Conservation (phyloP, 2,888 invertebrate genomes). For the Pterostichus madidus region DNA sequence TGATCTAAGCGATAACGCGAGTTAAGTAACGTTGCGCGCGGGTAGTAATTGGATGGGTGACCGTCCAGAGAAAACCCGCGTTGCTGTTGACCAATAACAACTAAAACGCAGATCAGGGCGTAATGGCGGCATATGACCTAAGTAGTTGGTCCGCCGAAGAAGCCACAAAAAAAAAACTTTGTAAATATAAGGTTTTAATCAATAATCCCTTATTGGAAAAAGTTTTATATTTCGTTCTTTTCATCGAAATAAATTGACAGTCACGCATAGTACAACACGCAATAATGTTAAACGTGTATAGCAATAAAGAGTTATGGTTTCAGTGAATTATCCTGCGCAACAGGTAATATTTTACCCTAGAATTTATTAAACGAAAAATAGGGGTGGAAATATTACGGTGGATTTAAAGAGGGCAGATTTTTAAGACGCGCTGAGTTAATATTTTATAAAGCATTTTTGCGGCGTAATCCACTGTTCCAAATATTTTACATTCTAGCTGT, state of each 20-base stretch:
- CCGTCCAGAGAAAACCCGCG: too few species aligned
- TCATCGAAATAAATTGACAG: conserved; percentile 22
- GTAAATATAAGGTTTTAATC: conserved; percentile 29
- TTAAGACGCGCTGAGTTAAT: conserved; percentile 13
- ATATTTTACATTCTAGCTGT: neutral
- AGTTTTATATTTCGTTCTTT: conserved; percentile 20
- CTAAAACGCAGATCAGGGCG: too few species aligned
- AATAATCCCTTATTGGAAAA: conserved; percentile 8
- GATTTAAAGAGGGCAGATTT: conserved; percentile 11
- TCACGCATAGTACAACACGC: conserved; percentile 20
- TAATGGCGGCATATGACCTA: too few species aligned
- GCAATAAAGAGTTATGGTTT: conserved; percentile 55
- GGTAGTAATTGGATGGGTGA: too few species aligned
- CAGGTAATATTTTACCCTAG: conserved; percentile 52
- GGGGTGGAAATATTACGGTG: conserved; percentile 1
- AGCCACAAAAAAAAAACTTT: conserved; percentile 13
- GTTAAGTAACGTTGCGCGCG: too few species aligned
- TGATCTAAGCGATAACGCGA: too few species aligned
- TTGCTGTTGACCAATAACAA: too few species aligned
- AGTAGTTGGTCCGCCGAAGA: too few species aligned
- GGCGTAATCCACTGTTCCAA: neutral
- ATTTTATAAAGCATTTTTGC: conserved; percentile 7
- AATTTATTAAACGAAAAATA: conserved; percentile 51
- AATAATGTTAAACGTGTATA: neutral
- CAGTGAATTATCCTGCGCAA: conserved; percentile 41